Evolutionary conservation across 2,113 vertebrate genomes (phyloP).

Genomic region (Leptobrachium leishanense): DNA sequence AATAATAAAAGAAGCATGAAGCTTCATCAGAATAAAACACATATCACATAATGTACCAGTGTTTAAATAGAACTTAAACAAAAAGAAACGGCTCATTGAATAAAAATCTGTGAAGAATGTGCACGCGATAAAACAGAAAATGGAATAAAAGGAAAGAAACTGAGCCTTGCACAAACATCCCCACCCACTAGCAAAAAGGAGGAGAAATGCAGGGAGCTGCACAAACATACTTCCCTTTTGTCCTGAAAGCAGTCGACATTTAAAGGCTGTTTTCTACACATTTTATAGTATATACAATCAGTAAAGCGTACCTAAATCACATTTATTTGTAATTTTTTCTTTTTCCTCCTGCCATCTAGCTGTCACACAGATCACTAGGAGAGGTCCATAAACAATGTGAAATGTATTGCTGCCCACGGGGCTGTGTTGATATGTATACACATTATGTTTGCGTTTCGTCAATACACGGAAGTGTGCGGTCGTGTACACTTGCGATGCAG

Average conservation of each 20-base stretch:
- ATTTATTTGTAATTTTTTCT: constrained; percentile 14
- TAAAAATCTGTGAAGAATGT: constrained; percentile 10
- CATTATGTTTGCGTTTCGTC: constrained; percentile 5
- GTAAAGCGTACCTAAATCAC: constrained; percentile 18
- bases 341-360: constrained; percentile 5
- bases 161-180: constrained; percentile 34
- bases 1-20: neutral
- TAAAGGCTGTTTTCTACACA: constrained; percentile 25
- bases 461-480: neutral
- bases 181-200: constrained; percentile 24
- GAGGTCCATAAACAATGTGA: constrained; percentile 6
- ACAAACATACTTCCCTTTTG: constrained; percentile 33
- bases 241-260: constrained; percentile 28
- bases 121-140: neutral
- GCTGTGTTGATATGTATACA: constrained; percentile 21
- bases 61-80: neutral
- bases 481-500: neutral
- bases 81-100: constrained; percentile 10
- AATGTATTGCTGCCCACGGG: constrained; percentile 22
- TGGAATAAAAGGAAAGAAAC: constrained; percentile 12
- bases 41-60: constrained; percentile 6
- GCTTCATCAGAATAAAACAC: neutral
- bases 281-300: constrained; percentile 30
- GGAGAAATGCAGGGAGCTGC: constrained; percentile 6
- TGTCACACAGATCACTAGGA: no score